These are phyloP conservation scores for Chitala chitala DNA, from an alignment of 2,113 vertebrate species.

Conservation along the genomic window DNA sequence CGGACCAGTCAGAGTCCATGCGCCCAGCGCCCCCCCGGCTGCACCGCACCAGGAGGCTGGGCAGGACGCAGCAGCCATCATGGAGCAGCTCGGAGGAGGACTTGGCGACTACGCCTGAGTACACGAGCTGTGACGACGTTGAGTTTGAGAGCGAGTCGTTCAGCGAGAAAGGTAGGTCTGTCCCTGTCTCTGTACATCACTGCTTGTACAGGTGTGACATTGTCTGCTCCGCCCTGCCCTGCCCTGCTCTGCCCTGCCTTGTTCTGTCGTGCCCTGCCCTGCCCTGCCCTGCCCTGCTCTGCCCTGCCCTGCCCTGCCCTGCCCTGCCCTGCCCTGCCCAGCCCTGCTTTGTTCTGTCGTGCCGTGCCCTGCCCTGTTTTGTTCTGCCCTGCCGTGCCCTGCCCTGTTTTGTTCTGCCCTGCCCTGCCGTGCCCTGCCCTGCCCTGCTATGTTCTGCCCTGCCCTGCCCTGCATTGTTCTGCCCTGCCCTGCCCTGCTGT, in stretches of 20 bases:
- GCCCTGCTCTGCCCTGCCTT: background rate
- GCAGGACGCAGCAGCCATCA: slow-evolving; percentile 82
- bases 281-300: too few relatives aligned
- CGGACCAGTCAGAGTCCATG: slow-evolving; percentile 79
- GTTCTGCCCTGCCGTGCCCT: too few relatives aligned
- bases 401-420: too few relatives aligned
- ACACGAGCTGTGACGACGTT: slow-evolving; percentile 86
- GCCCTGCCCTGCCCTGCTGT: background rate
- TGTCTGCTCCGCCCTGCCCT: background rate
- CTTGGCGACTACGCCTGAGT: slow-evolving; percentile 83
- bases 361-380: too few relatives aligned
- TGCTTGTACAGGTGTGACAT: background rate
- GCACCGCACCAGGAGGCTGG: slow-evolving; percentile 74
- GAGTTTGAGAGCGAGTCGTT: slow-evolving; percentile 87
- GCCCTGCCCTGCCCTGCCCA: background rate
- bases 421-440: background rate
- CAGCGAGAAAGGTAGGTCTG: slow-evolving; percentile 78
- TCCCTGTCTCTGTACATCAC: too few relatives aligned
- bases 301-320: background rate
- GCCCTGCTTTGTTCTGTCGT: too few relatives aligned
- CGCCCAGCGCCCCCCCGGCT: slow-evolving; percentile 70
- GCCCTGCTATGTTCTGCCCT: background rate
- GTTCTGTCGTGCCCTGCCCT: background rate
- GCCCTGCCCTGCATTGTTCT: background rate
- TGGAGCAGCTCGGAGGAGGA: slow-evolving; percentile 95